These are phyloP conservation scores for Dryobotodes eremita DNA, from an alignment of 2,888 invertebrate species.

Conservation along the genomic window DNA sequence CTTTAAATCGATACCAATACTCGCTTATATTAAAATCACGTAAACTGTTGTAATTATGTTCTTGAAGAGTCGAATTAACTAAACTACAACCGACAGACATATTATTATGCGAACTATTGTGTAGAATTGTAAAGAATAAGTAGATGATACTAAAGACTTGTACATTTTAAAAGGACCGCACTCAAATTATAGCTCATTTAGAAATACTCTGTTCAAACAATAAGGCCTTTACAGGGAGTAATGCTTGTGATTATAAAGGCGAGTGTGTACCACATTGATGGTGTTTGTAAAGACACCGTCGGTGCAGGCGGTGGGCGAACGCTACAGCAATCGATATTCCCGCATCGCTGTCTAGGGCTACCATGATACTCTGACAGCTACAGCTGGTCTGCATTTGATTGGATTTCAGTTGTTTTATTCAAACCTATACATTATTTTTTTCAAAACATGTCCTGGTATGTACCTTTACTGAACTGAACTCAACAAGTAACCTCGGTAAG, in stretches of 20 bases:
- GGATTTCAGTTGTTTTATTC: not conserved
- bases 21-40: not conserved
- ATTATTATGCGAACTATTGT: not conserved
- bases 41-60: not conserved
- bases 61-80: not conserved
- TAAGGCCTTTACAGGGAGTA: not conserved
- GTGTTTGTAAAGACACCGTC: conserved; percentile 35
- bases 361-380: not conserved
- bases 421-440: not conserved
- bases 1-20: not conserved
- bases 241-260: not conserved
- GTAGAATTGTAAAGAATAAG: not conserved
- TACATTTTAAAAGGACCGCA: not conserved
- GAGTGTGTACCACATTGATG: conserved; percentile 4
- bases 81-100: not conserved
- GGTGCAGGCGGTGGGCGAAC: conserved; percentile 23
- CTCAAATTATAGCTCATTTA: not conserved
- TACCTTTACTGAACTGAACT: too few species aligned
- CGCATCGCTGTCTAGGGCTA: conserved; percentile 13
- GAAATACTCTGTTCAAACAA: not conserved
- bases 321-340: conserved; percentile 41
- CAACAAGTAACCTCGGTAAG: too few species aligned
- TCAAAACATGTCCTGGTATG: not conserved
- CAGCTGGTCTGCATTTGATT: not conserved
- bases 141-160: not conserved